phyloP scores from a whole-genome alignment of 2,797 vertebrate genomes.

The Notoglanidium macrostoma region DNA sequence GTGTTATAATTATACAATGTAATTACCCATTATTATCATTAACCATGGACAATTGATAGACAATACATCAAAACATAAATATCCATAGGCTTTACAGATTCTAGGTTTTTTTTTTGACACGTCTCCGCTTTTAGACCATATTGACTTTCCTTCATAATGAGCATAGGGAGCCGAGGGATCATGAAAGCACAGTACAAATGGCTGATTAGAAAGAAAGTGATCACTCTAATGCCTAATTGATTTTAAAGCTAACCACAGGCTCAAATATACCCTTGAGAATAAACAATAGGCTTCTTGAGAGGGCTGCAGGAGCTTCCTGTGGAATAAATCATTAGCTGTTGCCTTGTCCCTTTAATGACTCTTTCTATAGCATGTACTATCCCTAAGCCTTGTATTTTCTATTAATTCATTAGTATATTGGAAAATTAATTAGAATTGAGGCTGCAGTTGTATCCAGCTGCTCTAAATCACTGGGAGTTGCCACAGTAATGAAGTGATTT shows the following conservation, averaged over 20 bases:
- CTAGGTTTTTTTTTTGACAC: not conserved
- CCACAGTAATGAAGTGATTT: not conserved
- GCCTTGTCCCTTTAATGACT: constrained; percentile 69
- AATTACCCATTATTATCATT: not conserved
- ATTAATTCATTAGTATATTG: constrained; percentile 26
- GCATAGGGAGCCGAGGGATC: constrained; percentile 61
- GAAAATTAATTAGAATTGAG: constrained; percentile 10
- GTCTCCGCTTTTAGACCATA: constrained; percentile 55
- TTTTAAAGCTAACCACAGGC: constrained; percentile 66
- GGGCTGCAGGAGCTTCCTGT: constrained; percentile 60
- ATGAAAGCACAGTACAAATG: constrained; percentile 69
- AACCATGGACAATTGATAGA: not conserved
- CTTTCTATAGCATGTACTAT: constrained; percentile 55
- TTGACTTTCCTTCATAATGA: constrained; percentile 63
- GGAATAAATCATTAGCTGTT: constrained; percentile 70
- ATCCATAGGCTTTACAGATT: not conserved
- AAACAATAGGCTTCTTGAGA: constrained; percentile 67
- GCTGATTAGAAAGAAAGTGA: constrained; percentile 70
- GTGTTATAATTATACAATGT: not conserved
- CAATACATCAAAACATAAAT: not conserved
- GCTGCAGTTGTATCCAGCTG: constrained; percentile 1
- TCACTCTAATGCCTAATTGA: constrained; percentile 75
- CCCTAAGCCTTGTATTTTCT: constrained; percentile 6
- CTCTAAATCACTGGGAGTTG: constrained; percentile 11
- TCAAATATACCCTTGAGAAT: constrained; percentile 67